Evolutionary conservation across 2,797 vertebrate species (phyloP).

Genomic region (Eulemur albifrons): DNA sequence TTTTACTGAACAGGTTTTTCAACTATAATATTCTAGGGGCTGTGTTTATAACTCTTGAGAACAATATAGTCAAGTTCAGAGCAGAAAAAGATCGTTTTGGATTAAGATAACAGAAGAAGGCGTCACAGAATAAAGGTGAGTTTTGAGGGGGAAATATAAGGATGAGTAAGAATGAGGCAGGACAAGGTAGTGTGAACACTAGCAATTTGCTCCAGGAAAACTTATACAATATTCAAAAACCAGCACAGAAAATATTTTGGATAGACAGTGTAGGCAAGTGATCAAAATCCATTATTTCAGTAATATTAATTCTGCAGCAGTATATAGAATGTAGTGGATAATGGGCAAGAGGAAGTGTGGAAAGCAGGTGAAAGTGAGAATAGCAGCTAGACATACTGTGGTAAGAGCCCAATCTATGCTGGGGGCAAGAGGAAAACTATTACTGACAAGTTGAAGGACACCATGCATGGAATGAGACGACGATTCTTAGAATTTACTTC

Average conservation of each 20-base stretch:
- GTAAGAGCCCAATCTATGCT: not conserved
- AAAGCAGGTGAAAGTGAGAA: not conserved
- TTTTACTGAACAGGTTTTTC: not conserved
- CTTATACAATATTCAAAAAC: not conserved
- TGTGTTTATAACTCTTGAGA: not conserved
- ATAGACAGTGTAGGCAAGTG: not conserved
- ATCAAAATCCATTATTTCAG: not conserved
- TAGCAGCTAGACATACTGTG: no score
- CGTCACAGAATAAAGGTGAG: not conserved
- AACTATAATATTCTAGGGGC: no score
- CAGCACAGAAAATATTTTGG: not conserved
- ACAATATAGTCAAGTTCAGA: rapidly evolving
- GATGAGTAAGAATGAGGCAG: not conserved
- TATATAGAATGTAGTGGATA: rapidly evolving
- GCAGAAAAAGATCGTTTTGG: not conserved
- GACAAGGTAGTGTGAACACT: rapidly evolving
- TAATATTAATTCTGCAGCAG: rapidly evolving
- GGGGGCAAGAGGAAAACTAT: not conserved
- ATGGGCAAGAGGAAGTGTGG: no score
- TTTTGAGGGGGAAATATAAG: not conserved
- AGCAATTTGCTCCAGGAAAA: not conserved
- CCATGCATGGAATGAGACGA: rapidly evolving
- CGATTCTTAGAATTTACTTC: not conserved
- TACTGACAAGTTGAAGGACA: not conserved
- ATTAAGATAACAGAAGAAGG: not conserved